Base-by-base conservation (phyloP, 23 tunicate species). In the Styela plicata region DNA sequence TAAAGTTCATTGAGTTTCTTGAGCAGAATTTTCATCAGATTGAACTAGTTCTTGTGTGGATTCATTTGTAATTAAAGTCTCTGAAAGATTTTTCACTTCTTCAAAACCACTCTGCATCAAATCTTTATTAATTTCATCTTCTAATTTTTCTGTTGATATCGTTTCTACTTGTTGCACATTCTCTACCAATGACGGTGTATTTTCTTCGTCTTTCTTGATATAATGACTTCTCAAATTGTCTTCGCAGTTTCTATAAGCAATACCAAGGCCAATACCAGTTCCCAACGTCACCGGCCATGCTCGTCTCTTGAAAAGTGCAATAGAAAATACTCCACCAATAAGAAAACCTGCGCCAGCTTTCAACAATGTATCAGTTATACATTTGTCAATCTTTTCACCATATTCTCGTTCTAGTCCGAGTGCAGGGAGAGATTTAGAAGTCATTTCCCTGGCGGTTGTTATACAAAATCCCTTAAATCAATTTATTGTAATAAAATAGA, bases 181-280 rank as follows among this genome's bases (percentile, higher is more conserved):
- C 7, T 28, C 77, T 20, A 71, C 77, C 31, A 66, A 17, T 3
- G 30, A 24, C 3, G 70, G 10, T 66, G 70, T 17, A 7, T 66
- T 27, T 71, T 71, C 77, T 22, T 71, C 77, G 24, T 71, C 34
- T 71, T 71, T 71, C 2, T 80, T 64, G 25, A 34, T 34, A 69
- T 82, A 82, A 31, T 82, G 87, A 25, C 71, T 69, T 70, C 87
- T 17, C 25, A 90, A 74, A 16, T 86, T 74, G 63, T 90, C 63
- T 90, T 90, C 89, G 69, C 97, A 92, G 63, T 83, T 63, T 23
- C 89, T 64, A 35, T 85, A 87, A 21, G 97, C 78, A 79, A 92
- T 82, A 19, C 97, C 97, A 16, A 92, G 63, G 7, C 97, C 97
- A n/a, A 92, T 74, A 29, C 97, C 97, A 83, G 89, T 86, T 13